phyloP scores from a whole-genome alignment of 1,140 invertebrate genomes.

The Chionoecetes opilio region DNA sequence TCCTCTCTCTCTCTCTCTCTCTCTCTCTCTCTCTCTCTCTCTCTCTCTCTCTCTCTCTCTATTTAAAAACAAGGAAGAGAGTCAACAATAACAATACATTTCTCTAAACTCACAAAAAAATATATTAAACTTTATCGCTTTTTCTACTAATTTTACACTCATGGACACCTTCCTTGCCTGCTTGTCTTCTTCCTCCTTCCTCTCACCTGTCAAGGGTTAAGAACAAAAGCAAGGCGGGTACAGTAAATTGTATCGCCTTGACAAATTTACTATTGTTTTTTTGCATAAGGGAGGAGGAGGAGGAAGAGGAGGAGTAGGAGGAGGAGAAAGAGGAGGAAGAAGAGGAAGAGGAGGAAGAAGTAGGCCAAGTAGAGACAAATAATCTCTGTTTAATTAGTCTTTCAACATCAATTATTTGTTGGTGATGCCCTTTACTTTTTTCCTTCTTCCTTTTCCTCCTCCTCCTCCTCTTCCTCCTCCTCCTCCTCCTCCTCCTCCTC shows the following conservation, averaged over 20 bases:
- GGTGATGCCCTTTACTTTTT: neutral
- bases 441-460: neutral
- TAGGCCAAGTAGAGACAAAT: no score
- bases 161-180: no score
- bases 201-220: no score
- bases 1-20: constrained; percentile 41
- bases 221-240: no score
- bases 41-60: constrained; percentile 49
- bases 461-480: neutral
- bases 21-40: constrained; percentile 47
- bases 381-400: neutral
- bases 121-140: no score
- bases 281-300: no score
- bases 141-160: no score
- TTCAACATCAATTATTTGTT: neutral
- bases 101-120: no score
- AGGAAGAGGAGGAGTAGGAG: neutral
- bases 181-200: no score
- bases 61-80: neutral
- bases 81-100: no score
- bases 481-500: constrained; percentile 28
- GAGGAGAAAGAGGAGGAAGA: constrained; percentile 27
- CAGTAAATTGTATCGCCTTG: no score
- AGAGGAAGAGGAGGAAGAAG: neutral
- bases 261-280: no score